Evolutionary conservation across 2,113 vertebrate species (phyloP), one percentile per base, ranked within the genome.

Genomic region (Pangasianodon gigas): DNA sequence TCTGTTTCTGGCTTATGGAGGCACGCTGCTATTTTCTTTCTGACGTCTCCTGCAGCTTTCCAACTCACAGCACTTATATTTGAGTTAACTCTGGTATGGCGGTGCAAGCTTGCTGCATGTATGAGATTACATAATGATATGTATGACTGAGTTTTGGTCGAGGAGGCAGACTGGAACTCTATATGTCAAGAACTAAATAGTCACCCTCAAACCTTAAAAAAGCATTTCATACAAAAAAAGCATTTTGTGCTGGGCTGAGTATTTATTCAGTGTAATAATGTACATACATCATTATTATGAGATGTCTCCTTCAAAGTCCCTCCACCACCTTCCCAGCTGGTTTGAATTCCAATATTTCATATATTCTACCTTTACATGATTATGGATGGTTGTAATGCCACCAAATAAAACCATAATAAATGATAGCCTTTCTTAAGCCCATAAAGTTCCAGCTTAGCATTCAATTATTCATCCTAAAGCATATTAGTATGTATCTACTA

Each of bases 31-130:
- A 10, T 80, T 88, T 74, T 74, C 58, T 65, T 65, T 65, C 26
- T 65, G 41, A 65, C 24, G 4, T 80, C 75, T 88, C 56, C 44
- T 48, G 44, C 26, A 81, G 87, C 5, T 81, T 65, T 88, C 2
- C 62, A 79, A 10, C 77, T 32, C 75, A 88, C 56, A 80, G 56
- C 75, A n/a, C 60, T 56, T 65, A 51, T 80, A 51, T 62, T 80
- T 80, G 3, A 60, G n/a, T 77, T 79, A 60, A 48, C 54, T 7
- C 86, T 62, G 26, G 29, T 65, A 46, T 51, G 18, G 41, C 0
- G 16, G 41, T 62, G 56, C 9, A 79, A n/a, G 10, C 10, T 46
- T 41, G 74, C 54, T n/a, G 51, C 1, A 2, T 19, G 13, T 60
- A 75, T 87, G 85, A 77, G 79, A 87, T 58, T 56, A 77, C 69